Evolutionary conservation across 1,140 invertebrate species (phyloP).

Genomic region (Drosophila ananassae): DNA sequence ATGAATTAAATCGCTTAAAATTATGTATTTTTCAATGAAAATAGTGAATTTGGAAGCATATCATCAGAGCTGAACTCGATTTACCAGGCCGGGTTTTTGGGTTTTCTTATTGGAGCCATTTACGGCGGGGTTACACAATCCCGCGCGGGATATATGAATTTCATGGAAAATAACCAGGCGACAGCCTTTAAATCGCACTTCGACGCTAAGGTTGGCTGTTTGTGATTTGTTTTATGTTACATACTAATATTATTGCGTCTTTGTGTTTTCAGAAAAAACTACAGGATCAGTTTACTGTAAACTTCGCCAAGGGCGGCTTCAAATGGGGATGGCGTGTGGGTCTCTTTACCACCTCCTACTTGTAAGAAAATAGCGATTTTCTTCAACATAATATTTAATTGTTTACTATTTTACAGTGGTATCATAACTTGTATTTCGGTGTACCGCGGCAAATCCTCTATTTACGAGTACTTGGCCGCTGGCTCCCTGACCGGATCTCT

Average conservation of each 20-base stretch:
- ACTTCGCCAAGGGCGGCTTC: constrained; percentile 88
- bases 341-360: constrained; percentile 87
- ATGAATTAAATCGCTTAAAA: neutral
- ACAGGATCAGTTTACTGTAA: constrained; percentile 87
- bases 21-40: constrained; percentile 72
- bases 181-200: constrained; percentile 87
- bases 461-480: constrained; percentile 87
- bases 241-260: neutral
- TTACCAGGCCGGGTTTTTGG: constrained; percentile 85
- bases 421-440: constrained; percentile 86
- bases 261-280: constrained; percentile 86
- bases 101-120: constrained; percentile 86
- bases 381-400: neutral
- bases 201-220: constrained; percentile 87
- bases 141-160: constrained; percentile 87
- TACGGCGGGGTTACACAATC: constrained; percentile 87
- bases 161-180: constrained; percentile 90
- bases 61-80: constrained; percentile 87
- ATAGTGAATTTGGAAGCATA: constrained; percentile 86
- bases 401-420: constrained; percentile 84
- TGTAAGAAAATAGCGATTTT: constrained; percentile 83
- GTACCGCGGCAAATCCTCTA: constrained; percentile 87
- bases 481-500: constrained; percentile 86
- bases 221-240: neutral
- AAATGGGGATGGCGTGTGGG: constrained; percentile 87